Evolutionary conservation across 2,797 vertebrate genomes (phyloP).

Genomic region (Leptoclinus maculatus): DNA sequence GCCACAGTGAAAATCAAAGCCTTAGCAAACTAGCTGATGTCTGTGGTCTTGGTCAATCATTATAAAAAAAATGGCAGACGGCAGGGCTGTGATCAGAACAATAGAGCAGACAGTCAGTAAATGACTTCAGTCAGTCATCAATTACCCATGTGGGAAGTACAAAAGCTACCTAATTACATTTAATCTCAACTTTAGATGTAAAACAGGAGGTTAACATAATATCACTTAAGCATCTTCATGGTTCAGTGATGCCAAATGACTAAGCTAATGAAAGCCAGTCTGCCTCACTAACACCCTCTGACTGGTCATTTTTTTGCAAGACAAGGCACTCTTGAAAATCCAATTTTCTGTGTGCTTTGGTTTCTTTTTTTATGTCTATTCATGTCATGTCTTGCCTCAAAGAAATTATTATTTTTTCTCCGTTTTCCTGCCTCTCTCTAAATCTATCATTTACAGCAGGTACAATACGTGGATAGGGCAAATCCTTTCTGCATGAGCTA

Average conservation of each 20-base stretch:
- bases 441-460: constrained; percentile 85
- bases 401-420: constrained; percentile 77
- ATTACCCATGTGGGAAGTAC: constrained; percentile 77
- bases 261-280: constrained; percentile 85
- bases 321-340: constrained; percentile 85
- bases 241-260: constrained; percentile 85
- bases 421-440: constrained; percentile 75
- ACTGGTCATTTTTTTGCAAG: constrained; percentile 82
- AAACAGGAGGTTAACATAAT: constrained; percentile 89
- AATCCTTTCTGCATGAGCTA: constrained; percentile 84
- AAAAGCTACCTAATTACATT: constrained; percentile 85
- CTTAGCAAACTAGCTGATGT: constrained; percentile 41
- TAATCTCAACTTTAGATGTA: constrained; percentile 83
- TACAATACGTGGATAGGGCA: constrained; percentile 82
- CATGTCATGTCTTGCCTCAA: constrained; percentile 83
- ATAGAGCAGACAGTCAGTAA: constrained; percentile 64
- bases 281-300: constrained; percentile 81
- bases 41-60: constrained; percentile 59
- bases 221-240: constrained; percentile 87
- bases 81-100: constrained; percentile 68
- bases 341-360: constrained; percentile 85
- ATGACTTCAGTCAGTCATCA: constrained; percentile 80
- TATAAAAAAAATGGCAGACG: constrained; percentile 65
- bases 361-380: constrained; percentile 83
- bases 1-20: constrained; percentile 50